Evolutionary conservation across 2,888 invertebrate species (phyloP).

Genomic region (Autographa gamma): DNA sequence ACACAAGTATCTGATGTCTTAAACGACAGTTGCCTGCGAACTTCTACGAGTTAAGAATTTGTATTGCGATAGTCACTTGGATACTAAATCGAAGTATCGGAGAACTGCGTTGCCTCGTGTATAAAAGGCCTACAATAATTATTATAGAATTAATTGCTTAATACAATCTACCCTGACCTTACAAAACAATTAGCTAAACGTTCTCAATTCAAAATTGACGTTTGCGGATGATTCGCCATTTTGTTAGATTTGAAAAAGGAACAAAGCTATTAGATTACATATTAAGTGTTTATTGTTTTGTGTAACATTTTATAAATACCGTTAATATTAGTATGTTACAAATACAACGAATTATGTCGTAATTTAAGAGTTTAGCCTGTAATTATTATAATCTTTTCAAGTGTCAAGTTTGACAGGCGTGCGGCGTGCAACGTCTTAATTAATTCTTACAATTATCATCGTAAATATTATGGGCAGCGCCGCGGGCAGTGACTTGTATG

Average conservation of each 20-base stretch:
- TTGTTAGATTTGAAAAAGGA: not conserved
- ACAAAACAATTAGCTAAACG: not conserved
- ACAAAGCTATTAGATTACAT: not conserved
- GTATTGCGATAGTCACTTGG: too few species aligned
- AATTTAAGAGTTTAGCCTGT: constrained; percentile 3
- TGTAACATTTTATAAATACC: not conserved
- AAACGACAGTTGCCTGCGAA: too few species aligned
- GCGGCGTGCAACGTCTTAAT: constrained; percentile 1
- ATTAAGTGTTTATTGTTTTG: not conserved
- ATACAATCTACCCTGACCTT: not conserved
- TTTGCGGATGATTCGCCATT: not conserved
- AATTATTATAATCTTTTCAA: constrained; percentile 5
- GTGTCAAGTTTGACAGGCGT: constrained; percentile 5
- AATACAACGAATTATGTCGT: not conserved
- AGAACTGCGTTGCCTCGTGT: too few species aligned
- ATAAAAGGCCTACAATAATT: too few species aligned
- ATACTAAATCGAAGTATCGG: too few species aligned
- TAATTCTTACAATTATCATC: constrained; percentile 6
- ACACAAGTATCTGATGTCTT: too few species aligned
- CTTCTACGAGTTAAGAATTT: too few species aligned
- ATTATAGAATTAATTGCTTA: not conserved
- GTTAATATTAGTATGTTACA: not conserved
- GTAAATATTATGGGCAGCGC: constrained; percentile 6
- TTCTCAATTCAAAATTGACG: not conserved
- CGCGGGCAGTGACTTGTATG: not conserved